Base-by-base conservation (phyloP, 2,113 vertebrate genomes). In the Dasyprocta punctata region DNA sequence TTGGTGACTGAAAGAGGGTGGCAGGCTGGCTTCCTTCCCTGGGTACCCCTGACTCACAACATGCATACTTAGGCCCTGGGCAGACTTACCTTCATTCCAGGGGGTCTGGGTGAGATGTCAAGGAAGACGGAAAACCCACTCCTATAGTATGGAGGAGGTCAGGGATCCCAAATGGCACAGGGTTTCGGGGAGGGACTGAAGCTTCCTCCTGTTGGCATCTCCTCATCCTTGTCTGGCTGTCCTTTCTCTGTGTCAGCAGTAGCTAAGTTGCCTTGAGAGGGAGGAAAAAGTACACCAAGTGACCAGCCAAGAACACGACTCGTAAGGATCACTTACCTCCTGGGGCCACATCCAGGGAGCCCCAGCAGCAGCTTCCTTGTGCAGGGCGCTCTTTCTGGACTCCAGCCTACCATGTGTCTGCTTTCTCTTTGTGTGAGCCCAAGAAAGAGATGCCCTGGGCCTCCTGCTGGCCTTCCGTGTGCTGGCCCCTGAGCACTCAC, bases 401-500 rank as follows among this genome's bases (percentile, higher is more conserved):
- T 54, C 47, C 49, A 16, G 44, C 38, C 24, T 4, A 36, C 54
- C 20, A 10, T 0, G 8, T n/a, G 8, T 24, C 63, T 2, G 2
- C 41, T 58, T 65, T 44, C 44, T 71, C 7, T 80, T 83, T 17
- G 1, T 0, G 0, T 33, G 91, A 65, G 69, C 30, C 36, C 12
- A 16, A 10, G 44, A 47, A 58, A 89, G 60, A 36, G n/a, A 13
- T 19, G 38, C 69, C 33, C n/a, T 20, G 60, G 49, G 36, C n/a
- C 49, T 65, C n/a, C 30, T 2, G 2, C 41, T 71, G 1, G 22
- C 41, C 80, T 28, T 20, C 20, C 14, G 58, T 1, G 0, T 13
- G 12, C 38, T 24, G 81, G 49, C 22, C 19, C 1, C 0, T 63
- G 58, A 41, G 1, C 38, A 1, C 22, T 14, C 12, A 2, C 20